Percentiles rank a stretch among this genome's conserved stretches.
These are phyloP conservation scores for Jordanella pulchra DNA, from an alignment of 2,797 vertebrate species.

Conservation along the genomic window DNA sequence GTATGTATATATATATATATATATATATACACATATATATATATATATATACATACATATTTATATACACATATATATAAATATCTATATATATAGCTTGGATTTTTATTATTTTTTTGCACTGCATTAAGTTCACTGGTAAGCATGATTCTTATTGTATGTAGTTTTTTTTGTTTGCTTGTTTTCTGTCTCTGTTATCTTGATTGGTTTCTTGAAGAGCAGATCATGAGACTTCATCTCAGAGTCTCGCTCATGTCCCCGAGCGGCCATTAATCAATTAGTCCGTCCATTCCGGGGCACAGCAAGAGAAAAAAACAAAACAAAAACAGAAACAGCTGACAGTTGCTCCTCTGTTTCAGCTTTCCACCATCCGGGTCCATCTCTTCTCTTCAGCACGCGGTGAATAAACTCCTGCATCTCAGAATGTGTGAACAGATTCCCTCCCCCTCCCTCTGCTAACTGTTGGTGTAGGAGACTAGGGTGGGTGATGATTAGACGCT, in stretches of 20 bases:
- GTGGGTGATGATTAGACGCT: conserved; percentile 36
- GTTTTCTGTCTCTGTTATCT: conserved; percentile 36
- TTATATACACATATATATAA: conserved; percentile 54
- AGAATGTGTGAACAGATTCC: conserved; percentile 38
- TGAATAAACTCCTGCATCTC: conserved; percentile 53
- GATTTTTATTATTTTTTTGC: conserved; percentile 75
- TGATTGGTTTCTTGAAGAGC: conserved; percentile 52
- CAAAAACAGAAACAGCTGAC: conserved; percentile 29
- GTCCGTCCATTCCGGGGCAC: conserved; percentile 43
- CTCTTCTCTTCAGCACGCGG: conserved; percentile 42
- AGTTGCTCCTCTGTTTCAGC: conserved; percentile 46
- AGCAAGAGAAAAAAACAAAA: conserved; percentile 5
- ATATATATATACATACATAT: conserved; percentile 52
- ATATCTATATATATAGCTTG: conserved; percentile 66
- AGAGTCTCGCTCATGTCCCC: conserved; percentile 58
- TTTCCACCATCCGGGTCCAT: conserved; percentile 54
- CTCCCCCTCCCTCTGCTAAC: conserved; percentile 48
- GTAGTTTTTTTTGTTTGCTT: conserved; percentile 25
- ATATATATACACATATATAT: conserved; percentile 53
- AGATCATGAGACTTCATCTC: conserved; percentile 64
- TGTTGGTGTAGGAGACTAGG: conserved; percentile 48
- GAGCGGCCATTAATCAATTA: conserved; percentile 54
- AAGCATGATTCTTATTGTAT: conserved; percentile 70
- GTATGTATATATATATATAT: conserved; percentile 78
- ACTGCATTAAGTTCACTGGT: conserved; percentile 79